A percentile compares a stretch with the other conserved stretches of the same genome.
These are phyloP conservation scores for Plestiodon gilberti DNA, from an alignment of 2,113 vertebrate species.

Conservation along the genomic window DNA sequence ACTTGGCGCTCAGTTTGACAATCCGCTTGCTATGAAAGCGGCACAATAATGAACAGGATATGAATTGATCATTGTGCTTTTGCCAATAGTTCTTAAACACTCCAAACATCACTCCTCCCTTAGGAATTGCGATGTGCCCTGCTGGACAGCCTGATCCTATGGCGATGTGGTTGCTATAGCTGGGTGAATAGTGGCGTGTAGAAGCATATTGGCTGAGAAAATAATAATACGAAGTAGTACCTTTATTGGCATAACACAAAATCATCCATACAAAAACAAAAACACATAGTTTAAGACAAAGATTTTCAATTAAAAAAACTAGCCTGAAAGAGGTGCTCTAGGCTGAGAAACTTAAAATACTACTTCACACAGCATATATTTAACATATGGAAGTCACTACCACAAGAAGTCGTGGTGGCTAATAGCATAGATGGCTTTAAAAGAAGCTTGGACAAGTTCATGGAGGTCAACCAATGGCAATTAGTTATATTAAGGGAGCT, in stretches of 20 bases:
- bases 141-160: neutral
- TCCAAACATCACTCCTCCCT: neutral
- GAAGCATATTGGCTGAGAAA: neutral
- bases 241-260: too few species aligned
- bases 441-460: neutral
- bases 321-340: too few species aligned
- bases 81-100: neutral
- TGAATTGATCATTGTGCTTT: neutral
- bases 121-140: neutral
- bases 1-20: neutral
- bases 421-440: neutral
- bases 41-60: too few species aligned
- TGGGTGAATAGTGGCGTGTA: neutral
- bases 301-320: too few species aligned
- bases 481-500: neutral
- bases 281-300: too few species aligned
- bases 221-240: too few species aligned
- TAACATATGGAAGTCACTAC: neutral
- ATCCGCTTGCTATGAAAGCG: neutral
- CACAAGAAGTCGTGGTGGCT: neutral
- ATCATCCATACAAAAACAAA: too few species aligned
- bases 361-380: neutral
- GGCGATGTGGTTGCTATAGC: neutral
- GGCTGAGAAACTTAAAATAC: too few species aligned
- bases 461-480: neutral